These are phyloP conservation scores for Diaprepes abbreviatus DNA, from an alignment of 2,888 invertebrate genomes.

Conservation along the genomic window DNA sequence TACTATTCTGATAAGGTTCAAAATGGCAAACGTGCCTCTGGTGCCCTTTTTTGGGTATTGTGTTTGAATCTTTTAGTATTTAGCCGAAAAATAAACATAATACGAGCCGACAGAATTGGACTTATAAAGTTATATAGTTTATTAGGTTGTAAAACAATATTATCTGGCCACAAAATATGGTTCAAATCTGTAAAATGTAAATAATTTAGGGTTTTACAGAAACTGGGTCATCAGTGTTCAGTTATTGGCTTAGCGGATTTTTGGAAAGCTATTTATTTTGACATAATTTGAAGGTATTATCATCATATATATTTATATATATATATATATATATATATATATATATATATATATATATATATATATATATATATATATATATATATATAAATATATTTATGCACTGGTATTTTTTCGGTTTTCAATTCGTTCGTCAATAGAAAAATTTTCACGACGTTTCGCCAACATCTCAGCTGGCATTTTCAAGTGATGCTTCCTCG, in stretches of 20 bases:
- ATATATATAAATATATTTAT: too few relatives aligned
- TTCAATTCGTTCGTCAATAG: too few relatives aligned
- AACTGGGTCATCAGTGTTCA: background rate
- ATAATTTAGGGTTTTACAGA: background rate
- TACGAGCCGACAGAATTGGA: constrained; percentile 25
- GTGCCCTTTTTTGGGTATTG: constrained; percentile 22
- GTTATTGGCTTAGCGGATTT: background rate
- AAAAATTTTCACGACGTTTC: too few relatives aligned
- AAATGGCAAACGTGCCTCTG: constrained; percentile 25
- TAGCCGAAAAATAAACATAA: constrained; percentile 35
- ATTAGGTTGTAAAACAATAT: constrained; percentile 36
- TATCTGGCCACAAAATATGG: constrained; percentile 22
- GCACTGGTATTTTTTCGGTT: too few relatives aligned
- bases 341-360: too few relatives aligned
- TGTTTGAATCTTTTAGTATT: constrained; percentile 24
- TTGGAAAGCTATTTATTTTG: too few relatives aligned
- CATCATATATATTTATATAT: too few relatives aligned
- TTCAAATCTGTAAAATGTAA: constrained; percentile 24
- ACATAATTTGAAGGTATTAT: too few relatives aligned
- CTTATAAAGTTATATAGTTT: constrained; percentile 28
- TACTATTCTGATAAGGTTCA: constrained; percentile 10
- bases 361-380: too few relatives aligned
- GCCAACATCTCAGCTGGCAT: too few relatives aligned
- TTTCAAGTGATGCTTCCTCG: too few relatives aligned
- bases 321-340: too few relatives aligned